Conservation (phyloP, 2,797 vertebrate species). For the Tamandua tetradactyla region DNA sequence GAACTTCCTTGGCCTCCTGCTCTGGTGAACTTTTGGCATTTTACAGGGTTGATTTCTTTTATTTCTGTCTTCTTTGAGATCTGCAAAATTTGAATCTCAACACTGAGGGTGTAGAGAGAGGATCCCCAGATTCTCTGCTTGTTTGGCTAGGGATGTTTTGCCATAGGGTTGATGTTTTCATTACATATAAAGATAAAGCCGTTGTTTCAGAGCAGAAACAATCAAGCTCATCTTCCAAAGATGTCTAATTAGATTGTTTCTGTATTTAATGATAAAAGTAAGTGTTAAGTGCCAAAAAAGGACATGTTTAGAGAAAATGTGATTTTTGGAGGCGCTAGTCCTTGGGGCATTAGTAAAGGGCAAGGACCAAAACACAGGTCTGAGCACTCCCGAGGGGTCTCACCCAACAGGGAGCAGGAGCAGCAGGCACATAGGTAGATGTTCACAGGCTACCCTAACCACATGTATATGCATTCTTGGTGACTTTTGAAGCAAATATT, state of each 20-base stretch:
- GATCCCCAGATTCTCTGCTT: not conserved
- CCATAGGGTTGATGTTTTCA: not conserved
- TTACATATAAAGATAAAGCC: not conserved
- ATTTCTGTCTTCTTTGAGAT: not conserved
- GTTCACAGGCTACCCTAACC: not conserved
- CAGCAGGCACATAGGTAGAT: fast-evolving
- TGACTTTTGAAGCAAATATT: not conserved
- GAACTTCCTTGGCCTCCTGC: not conserved
- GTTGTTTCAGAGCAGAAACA: not conserved
- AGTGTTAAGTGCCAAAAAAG: not conserved
- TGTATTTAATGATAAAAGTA: not conserved
- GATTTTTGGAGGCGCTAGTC: not conserved
- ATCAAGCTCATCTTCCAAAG: not conserved
- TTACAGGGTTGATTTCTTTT: not conserved
- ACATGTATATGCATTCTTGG: not conserved
- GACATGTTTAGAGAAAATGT: not conserved
- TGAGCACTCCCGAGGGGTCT: fast-evolving
- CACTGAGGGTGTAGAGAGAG: not conserved
- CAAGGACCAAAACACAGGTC: not conserved
- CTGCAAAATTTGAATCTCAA: not conserved
- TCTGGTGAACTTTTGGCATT: not conserved
- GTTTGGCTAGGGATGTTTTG: not conserved
- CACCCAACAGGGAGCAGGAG: not conserved
- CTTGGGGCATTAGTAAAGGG: not conserved
- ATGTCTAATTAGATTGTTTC: not conserved